Evolutionary conservation across 1,140 invertebrate genomes (phyloP).

Genomic region (Probaryconus sp.): DNA sequence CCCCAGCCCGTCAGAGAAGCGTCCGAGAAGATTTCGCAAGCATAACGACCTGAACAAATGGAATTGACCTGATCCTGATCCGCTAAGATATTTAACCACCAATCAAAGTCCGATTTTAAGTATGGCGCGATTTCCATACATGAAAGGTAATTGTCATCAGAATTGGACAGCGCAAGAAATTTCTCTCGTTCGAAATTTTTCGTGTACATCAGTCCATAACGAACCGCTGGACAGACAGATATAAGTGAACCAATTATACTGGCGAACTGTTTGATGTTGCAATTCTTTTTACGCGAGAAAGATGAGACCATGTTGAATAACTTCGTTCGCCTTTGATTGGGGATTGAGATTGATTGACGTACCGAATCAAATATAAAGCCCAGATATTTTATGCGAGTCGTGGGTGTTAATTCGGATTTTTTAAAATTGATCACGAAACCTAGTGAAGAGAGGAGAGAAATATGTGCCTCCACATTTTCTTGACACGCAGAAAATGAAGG

Average conservation of each 20-base stretch:
- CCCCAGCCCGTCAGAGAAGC: too few relatives aligned
- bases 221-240: slow-evolving; percentile 7
- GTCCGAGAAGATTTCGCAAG: too few relatives aligned
- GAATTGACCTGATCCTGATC: background rate
- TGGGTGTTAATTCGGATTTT: slow-evolving; percentile 4
- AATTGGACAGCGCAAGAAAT: background rate
- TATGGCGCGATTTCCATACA: background rate
- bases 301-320: background rate
- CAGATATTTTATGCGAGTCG: background rate
- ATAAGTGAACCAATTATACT: slow-evolving; percentile 13
- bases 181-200: slow-evolving; percentile 24
- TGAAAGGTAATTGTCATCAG: background rate
- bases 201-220: slow-evolving; percentile 8
- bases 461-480: slow-evolving; percentile 7
- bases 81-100: slow-evolving; percentile 5
- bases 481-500: background rate
- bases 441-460: background rate
- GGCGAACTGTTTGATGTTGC: slow-evolving; percentile 10
- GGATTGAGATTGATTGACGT: slow-evolving; percentile 5
- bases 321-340: background rate
- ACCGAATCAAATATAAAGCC: slow-evolving; percentile 23
- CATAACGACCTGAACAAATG: slow-evolving; percentile 1
- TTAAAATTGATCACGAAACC: slow-evolving; percentile 24
- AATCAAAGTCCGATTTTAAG: slow-evolving; percentile 9
- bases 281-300: background rate